Percentiles rank a stretch among this genome's conserved stretches.
phyloP scores from a whole-genome alignment of 1,140 invertebrate species.

The Anagrus nilaparvatae region DNA sequence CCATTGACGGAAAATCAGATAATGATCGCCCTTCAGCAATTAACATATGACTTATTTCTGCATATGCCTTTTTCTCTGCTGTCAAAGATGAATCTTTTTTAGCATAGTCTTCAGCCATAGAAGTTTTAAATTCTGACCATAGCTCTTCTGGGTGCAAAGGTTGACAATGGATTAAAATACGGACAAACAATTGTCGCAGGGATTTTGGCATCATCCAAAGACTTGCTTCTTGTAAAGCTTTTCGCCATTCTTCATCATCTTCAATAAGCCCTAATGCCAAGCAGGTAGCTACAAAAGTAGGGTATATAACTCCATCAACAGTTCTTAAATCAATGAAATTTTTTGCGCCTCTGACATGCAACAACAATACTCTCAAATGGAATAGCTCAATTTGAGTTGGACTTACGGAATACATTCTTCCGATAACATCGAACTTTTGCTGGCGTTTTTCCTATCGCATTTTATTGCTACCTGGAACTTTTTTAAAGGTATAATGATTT shows the following conservation, averaged over 20 bases:
- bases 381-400: slow-evolving; percentile 11
- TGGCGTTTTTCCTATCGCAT: neutral
- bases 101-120: slow-evolving; percentile 1
- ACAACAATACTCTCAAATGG: slow-evolving; percentile 5
- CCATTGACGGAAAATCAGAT: neutral
- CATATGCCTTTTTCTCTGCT: slow-evolving; percentile 9
- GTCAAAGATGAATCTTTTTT: too few relatives aligned
- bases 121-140: slow-evolving; percentile 4
- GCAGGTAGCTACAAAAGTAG: slow-evolving; percentile 3
- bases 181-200: slow-evolving; percentile 1
- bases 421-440: neutral
- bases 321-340: slow-evolving; percentile 10
- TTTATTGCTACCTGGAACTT: neutral
- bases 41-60: neutral
- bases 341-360: slow-evolving; percentile 1
- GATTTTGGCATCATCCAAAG: slow-evolving; percentile 10
- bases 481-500: slow-evolving; percentile 9
- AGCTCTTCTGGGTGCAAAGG: neutral
- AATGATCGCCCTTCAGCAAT: neutral
- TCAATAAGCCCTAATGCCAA: slow-evolving; percentile 7
- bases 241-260: slow-evolving; percentile 11
- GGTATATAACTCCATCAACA: neutral
- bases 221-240: slow-evolving; percentile 2
- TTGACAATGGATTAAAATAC: slow-evolving; percentile 7
- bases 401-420: slow-evolving; percentile 11